Evolutionary conservation across 1,140 invertebrate species (phyloP).

Genomic region (Odontomachus brunneus): DNA sequence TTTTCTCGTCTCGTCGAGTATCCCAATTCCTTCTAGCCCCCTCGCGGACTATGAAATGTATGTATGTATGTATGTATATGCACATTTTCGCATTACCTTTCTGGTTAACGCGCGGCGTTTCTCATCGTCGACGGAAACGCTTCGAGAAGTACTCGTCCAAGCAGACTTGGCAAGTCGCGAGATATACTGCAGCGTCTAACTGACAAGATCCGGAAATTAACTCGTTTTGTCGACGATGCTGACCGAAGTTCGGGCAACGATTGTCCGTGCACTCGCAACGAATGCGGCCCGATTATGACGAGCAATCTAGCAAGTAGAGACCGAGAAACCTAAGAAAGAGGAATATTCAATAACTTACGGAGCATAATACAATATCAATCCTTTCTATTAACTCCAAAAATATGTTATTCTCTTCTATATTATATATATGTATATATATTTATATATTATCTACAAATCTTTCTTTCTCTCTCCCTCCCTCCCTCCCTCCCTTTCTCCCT

Average conservation of each 20-base stretch:
- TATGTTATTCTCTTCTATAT: slow-evolving; percentile 80
- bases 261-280: slow-evolving; percentile 43
- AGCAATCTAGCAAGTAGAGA: slow-evolving; percentile 64
- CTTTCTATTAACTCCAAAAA: slow-evolving; percentile 82
- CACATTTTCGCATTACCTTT: no score
- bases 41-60: no score
- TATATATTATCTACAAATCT: slow-evolving; percentile 74
- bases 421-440: slow-evolving; percentile 70
- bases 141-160: not conserved
- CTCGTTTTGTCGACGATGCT: not conserved
- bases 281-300: slow-evolving; percentile 70
- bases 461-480: slow-evolving; percentile 33
- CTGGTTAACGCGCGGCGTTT: not conserved
- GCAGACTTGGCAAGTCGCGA: not conserved
- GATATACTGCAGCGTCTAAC: slow-evolving; percentile 25
- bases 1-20: no score
- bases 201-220: slow-evolving; percentile 12
- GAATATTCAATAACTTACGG: slow-evolving; percentile 72
- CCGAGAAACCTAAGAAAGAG: slow-evolving; percentile 65
- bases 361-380: slow-evolving; percentile 73
- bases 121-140: not conserved
- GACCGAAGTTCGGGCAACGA: slow-evolving; percentile 15
- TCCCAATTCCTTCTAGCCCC: no score
- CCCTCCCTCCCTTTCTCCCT: no score
- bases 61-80: no score